These are phyloP conservation scores for Labrus mixtus DNA, from an alignment of 2,113 vertebrate genomes.

Conservation along the genomic window DNA sequence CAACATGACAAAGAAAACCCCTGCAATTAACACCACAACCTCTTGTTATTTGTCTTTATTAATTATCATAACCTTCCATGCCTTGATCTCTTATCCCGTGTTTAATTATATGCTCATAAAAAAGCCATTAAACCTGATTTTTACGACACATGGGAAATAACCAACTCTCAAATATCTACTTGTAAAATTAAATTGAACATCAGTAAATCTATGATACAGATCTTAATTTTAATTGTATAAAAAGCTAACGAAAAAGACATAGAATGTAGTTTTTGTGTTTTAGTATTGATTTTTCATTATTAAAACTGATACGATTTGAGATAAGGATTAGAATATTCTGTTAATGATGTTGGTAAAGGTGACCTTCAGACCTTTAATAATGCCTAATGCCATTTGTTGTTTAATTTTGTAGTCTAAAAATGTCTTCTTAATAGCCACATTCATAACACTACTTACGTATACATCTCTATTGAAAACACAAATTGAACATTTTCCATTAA, in stretches of 20 bases:
- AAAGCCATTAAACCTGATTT: slow-evolving; percentile 3
- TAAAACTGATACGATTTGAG: neutral
- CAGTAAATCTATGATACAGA: neutral
- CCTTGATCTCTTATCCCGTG: slow-evolving; percentile 83
- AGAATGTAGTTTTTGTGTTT: neutral
- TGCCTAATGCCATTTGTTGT: neutral
- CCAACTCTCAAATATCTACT: neutral
- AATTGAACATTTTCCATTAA: neutral
- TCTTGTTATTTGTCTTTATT: slow-evolving; percentile 82
- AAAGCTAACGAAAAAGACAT: neutral
- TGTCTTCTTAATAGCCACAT: neutral
- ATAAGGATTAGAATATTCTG: neutral
- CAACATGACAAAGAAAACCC: slow-evolving; percentile 49
- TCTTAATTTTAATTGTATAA: neutral
- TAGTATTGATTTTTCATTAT: neutral
- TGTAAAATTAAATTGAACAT: neutral
- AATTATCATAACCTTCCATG: slow-evolving; percentile 75
- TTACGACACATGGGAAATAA: neutral
- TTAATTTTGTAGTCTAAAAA: neutral
- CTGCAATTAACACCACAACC: slow-evolving; percentile 50
- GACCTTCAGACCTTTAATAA: neutral
- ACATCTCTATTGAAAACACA: neutral
- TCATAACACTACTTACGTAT: neutral
- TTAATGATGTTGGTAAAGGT: neutral
- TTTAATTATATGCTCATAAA: slow-evolving; percentile 94